phyloP scores from a whole-genome alignment of 2,113 vertebrate species.

The Rhegmatorhina hoffmannsi region DNA sequence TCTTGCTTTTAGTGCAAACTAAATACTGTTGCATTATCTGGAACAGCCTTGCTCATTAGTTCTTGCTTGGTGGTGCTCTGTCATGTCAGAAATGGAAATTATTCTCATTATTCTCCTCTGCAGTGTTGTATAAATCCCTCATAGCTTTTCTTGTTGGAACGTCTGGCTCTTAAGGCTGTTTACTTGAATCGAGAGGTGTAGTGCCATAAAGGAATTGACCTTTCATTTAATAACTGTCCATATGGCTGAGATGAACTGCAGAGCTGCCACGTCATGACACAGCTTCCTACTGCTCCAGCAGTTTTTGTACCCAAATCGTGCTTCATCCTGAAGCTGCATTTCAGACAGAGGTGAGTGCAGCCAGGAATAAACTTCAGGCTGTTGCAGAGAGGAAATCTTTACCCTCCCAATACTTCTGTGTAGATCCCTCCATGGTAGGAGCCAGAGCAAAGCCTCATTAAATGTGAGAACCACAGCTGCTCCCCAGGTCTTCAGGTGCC shows the following conservation, averaged over 20 bases:
- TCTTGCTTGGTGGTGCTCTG: background rate
- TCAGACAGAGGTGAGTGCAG: background rate
- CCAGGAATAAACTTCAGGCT: background rate
- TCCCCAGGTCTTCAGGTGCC: background rate
- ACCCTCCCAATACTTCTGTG: accelerated
- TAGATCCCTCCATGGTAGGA: background rate
- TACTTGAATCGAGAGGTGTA: background rate
- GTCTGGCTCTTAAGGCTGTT: background rate
- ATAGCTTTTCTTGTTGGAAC: background rate
- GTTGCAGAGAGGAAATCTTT: background rate
- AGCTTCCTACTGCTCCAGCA: background rate
- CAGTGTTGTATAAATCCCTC: background rate
- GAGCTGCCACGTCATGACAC: background rate
- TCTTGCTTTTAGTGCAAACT: background rate
- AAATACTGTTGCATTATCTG: accelerated
- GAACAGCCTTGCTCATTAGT: background rate
- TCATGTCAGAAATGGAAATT: background rate
- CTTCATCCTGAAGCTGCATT: background rate
- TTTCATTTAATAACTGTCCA: background rate
- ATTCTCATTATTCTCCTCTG: background rate
- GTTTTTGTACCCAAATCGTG: background rate
- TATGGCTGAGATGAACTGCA: background rate
- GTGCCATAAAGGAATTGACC: background rate
- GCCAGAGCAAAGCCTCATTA: background rate
- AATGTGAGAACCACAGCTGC: background rate